Base-by-base conservation (phyloP, 2,113 vertebrate species). In the Colaptes auratus region DNA sequence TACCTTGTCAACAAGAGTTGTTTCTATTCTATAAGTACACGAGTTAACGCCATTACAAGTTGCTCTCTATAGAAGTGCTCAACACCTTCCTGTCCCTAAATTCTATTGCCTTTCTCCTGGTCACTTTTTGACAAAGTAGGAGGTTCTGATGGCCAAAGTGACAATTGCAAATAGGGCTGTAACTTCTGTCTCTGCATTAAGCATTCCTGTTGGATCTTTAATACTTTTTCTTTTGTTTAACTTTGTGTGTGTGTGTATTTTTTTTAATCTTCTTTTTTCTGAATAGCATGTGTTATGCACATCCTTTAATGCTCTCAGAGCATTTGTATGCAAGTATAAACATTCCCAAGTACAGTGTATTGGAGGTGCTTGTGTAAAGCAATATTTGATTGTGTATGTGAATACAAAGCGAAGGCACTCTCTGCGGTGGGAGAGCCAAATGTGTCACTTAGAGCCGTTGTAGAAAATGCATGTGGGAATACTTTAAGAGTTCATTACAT, bases 401-500 rank as follows among this genome's bases (percentile, higher is more conserved):
- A 78, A 86, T 81, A 60, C 16, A 27, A 69, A 88, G 72, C 77
- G 61, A 64, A 70, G 31, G 16, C 33, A 15, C 0, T 0, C 19
- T n/a, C 30, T 77, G 52, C 69, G 79, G 42, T 69, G 60, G 42
- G 89, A 60, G 5, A 84, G 1, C 14, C 19, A 24, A 78, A 71
- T 48, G 27, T 75, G 36, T 66, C 28, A 33, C n/a, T 92, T 63
- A 27, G 17, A 82, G 53, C 63, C 81, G 8, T 55, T 86, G 74
- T 69, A 56, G 84, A 77, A 92, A 82, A 79, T 71, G 64, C 24
- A 21, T 2, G 10, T 92, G 78, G 65, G 88, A 89, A 33, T 78
- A 28, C 87, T 90, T 74, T 64, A 83, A 69, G 84, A 87, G 25
- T 53, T 84, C 50, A 11, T 93, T 82, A 42, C 19, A 13, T 81